Base-by-base conservation (phyloP, 2,797 vertebrate genomes). In the Alcedo quadribrachys region DNA sequence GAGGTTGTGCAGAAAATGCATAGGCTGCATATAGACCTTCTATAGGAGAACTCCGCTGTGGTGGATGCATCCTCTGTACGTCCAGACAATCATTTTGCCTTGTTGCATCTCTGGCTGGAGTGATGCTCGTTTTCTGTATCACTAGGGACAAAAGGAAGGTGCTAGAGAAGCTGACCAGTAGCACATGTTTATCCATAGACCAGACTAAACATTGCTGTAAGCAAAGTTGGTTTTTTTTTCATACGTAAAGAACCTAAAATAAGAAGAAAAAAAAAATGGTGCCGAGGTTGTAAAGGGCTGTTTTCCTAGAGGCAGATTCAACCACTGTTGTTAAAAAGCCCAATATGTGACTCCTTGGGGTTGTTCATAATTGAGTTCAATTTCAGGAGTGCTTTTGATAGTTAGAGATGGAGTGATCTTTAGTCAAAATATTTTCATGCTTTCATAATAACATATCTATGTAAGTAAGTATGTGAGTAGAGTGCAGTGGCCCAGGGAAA, bases 81-180 rank as follows among this genome's bases (percentile, higher is more conserved):
- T 32, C 81, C 87, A 43, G 51, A 86, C 77, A 95, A 78, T 66
- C 10, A 2, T 66, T 90, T 65, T 94, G 93, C 81, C 67, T 42
- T 33, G 19, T 61, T 85, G 92, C 58, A 92, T 32, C 80, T 79
- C 69, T 83, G 45, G 8, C 32, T 50, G 75, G 67, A 63, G 53
- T 8, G 9, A 53, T 53, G 74, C 77, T 66, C 66, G 3, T 67
- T 75, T 65, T 69, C 81, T 61, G 4, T 60, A 16, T 86, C 32
- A 3, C 15, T 21, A 13, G 51, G 70, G 51, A 87, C 86, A 89
- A 80, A 90, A 93, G 70, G 91, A 94, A 96, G 61, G 46, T 75
- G 24, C 88, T 92, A 16, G 93, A 93, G 85, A 81, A 85, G 48
- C 65, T 11, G 18, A 45, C 9, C 50, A 24, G 61, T 14, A 24